phyloP scores from a whole-genome alignment of 2,797 vertebrate genomes.

The Erpetoichthys calabaricus region DNA sequence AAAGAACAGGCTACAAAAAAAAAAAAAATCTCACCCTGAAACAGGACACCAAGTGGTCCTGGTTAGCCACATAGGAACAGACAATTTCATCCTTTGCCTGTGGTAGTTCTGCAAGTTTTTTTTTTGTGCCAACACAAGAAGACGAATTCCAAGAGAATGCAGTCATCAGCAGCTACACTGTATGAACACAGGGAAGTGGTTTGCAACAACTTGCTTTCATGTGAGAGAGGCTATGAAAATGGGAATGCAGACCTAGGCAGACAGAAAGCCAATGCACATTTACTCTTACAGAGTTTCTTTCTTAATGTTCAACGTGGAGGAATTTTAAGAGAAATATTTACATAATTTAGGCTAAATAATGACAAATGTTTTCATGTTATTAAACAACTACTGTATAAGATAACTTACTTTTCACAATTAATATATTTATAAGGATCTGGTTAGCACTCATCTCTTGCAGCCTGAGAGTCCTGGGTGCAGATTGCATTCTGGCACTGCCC shows the following conservation, averaged over 20 bases:
- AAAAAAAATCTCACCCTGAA: constrained; percentile 21
- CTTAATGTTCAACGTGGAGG: too few relatives aligned
- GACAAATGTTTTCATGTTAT: too few relatives aligned
- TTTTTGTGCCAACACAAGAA: constrained; percentile 33
- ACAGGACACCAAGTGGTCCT: constrained; percentile 50
- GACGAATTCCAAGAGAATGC: constrained; percentile 57
- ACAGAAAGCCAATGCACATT: neutral
- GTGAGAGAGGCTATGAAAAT: neutral
- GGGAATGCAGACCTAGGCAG: neutral
- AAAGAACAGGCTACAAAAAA: constrained; percentile 17
- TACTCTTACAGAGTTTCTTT: neutral
- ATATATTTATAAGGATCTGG: too few relatives aligned
- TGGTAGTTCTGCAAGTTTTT: constrained; percentile 23
- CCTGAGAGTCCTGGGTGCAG: too few relatives aligned
- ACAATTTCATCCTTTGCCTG: constrained; percentile 21
- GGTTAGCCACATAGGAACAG: constrained; percentile 38
- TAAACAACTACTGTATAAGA: too few relatives aligned
- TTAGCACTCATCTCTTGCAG: too few relatives aligned
- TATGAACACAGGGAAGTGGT: constrained; percentile 50
- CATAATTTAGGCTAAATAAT: too few relatives aligned
- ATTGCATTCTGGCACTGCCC: too few relatives aligned
- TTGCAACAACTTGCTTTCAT: constrained; percentile 25
- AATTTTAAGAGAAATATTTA: too few relatives aligned
- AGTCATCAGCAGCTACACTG: constrained; percentile 40
- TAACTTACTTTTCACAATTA: too few relatives aligned